Evolutionary conservation across 2,113 vertebrate genomes (phyloP).

Genomic region (Gambusia affinis): DNA sequence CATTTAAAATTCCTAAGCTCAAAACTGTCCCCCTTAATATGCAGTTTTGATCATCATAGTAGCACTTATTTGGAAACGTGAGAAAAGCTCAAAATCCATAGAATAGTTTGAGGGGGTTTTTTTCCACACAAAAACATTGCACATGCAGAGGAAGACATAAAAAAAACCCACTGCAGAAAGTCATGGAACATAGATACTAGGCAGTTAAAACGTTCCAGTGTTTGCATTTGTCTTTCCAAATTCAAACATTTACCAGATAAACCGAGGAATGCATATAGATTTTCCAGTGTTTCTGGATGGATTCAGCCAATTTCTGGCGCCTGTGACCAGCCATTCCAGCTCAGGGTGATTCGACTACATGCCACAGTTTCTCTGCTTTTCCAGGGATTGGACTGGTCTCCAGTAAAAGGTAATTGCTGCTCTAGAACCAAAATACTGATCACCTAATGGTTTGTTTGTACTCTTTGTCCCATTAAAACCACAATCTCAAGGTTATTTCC

Average conservation of each 20-base stretch:
- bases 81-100: too few species aligned
- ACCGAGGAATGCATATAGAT: neutral
- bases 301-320: neutral
- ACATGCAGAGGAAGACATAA: too few species aligned
- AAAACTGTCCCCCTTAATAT: too few species aligned
- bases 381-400: neutral
- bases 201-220: too few species aligned
- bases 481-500: neutral
- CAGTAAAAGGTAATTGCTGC: neutral
- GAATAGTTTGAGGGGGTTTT: too few species aligned
- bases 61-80: too few species aligned
- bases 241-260: too few species aligned
- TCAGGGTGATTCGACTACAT: neutral
- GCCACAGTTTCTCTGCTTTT: too few species aligned
- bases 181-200: neutral
- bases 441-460: neutral
- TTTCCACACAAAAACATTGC: too few species aligned
- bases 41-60: too few species aligned
- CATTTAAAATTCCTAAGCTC: too few species aligned
- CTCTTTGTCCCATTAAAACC: neutral
- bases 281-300: neutral
- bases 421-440: neutral
- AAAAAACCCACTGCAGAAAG: neutral
- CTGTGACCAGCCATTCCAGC: neutral
- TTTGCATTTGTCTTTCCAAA: too few species aligned